Base-by-base conservation (phyloP, 2,888 invertebrate genomes). In the Polylopha cassiicola region DNA sequence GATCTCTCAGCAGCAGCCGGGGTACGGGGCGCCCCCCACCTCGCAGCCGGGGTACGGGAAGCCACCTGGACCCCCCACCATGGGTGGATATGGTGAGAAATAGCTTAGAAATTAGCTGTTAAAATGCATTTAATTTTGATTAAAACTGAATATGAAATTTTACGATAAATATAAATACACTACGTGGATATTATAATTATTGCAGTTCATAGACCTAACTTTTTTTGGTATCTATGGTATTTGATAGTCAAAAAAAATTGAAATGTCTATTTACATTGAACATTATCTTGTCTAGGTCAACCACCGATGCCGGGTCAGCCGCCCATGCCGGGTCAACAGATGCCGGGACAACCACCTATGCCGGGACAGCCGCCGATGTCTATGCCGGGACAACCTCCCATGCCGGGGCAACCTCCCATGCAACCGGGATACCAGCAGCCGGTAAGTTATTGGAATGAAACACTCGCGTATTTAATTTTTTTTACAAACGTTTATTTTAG, bases 1-100 rank as follows among this genome's bases (percentile, higher is more conserved):
- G 0, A 32, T 73, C 17, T 44, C 57, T 1, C 75, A 74, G 45
- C 77, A 73, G 46, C 57, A 65, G 24, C 75, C 72, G 50, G 76
- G 58, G 45, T 62, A 70, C 3, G 69, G 57, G 2, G 48, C 50
- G 38, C 62, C 61, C 1, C 53, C 61, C 0, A 43, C 55, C 13
- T 47, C 41, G 39, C 75, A 64, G 45, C 63, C 72, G 6, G 75
- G 70, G 0, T 73, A 55, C 30, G 61, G 58, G 17, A 55, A 57
- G 4, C 68, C 58, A 2, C 64, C 66, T 29, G 65, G 55, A 7
- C 65, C 65, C 16, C 61, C 65, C 39, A 45, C 68, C 43, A 51
- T 47, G 43, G 57, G 46, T 23, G 57, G 61, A 43, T 76, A 68
- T 51, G 69, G 78, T 78, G 47, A 65, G 62, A 48, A 26, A 14